Evolutionary conservation across 2,797 vertebrate species (phyloP), one percentile per base, ranked within the genome.

Genomic region (Mareca strepera): DNA sequence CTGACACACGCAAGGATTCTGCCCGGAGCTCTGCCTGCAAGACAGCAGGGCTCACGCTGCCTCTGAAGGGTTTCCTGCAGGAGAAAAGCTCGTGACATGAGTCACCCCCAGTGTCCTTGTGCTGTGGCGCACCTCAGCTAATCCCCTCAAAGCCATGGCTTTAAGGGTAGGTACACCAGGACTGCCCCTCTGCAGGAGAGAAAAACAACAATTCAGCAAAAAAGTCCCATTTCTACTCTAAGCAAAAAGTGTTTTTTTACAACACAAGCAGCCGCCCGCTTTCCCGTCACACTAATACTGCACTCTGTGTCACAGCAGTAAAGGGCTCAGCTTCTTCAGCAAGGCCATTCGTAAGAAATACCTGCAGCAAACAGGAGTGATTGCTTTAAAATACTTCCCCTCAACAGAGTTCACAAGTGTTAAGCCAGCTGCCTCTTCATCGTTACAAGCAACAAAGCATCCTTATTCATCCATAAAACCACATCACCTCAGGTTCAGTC

Each of bases 31-130:
- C 52, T 4, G 23, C 44, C 80, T 56, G 73, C 63, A 48, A 6
- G 62, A 17, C 46, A 6, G 9, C 0, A 1, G 7, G 1, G 2
- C 12, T 3, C 66, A 28, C 5, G 26, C 23, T 1, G 3, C 6
- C 39, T 2, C 67, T 7, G 11, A 43, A 13, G 28, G 64, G 13
- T 17, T 64, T 31, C 53, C 25, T 2, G 1, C 0, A 31, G 22
- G 18, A 25, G 18, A 25, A 12, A 17, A 43, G 17, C 2, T 4
- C 44, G 6, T 46, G 31, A 46, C 44, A 6, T 48, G 28, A 46
- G 59, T 35, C 18, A 69, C 25, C 39, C 15, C 4, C 53, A 22
- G 29, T 0, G 0, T 3, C 63, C 68, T 6, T 0, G 0, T 14
- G 26, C 56, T 3, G 0, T 3, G 13, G 29, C 41, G 25, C 29